phyloP scores from a whole-genome alignment of 2,113 vertebrate genomes.

The Ptychochromis oligacanthus region DNA sequence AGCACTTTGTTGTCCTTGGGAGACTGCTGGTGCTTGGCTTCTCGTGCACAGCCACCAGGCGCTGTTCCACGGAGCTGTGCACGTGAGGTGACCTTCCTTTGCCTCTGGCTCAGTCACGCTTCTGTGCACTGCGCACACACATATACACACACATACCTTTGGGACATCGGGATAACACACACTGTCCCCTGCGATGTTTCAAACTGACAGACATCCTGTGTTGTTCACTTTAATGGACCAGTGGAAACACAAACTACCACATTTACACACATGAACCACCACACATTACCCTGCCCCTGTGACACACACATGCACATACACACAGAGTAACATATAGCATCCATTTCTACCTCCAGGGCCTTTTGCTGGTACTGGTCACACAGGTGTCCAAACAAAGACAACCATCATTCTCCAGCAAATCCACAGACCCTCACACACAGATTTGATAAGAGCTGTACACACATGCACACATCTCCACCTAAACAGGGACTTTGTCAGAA shows the following conservation, averaged over 20 bases:
- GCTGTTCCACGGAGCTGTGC: slow-evolving; percentile 68
- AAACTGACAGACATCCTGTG: slow-evolving; percentile 58
- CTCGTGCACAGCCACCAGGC: slow-evolving; percentile 63
- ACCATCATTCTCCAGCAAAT: not conserved
- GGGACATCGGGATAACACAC: slow-evolving; percentile 54
- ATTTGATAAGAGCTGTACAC: not conserved
- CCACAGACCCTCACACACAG: not conserved
- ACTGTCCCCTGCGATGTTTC: slow-evolving; percentile 63
- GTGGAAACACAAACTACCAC: slow-evolving; percentile 56
- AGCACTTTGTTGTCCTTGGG: slow-evolving; percentile 81
- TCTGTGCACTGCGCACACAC: slow-evolving; percentile 40
- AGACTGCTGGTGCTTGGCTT: slow-evolving; percentile 76
- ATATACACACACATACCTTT: slow-evolving; percentile 24
- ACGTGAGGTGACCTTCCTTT: slow-evolving; percentile 76
- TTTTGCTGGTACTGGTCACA: slow-evolving; percentile 20
- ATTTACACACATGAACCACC: slow-evolving; percentile 28
- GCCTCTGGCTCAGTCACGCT: slow-evolving; percentile 70
- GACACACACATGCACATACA: not conserved
- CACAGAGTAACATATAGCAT: not conserved
- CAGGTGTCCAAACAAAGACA: slow-evolving; percentile 33
- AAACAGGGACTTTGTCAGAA: not conserved
- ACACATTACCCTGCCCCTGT: not conserved
- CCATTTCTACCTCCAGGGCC: slow-evolving; percentile 25
- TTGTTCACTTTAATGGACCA: slow-evolving; percentile 64
- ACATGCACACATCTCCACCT: not conserved